Percentiles rank a stretch among this genome's conserved stretches.
Conservation (phyloP, 2,113 vertebrate species). For the Xyrauchen texanus region DNA sequence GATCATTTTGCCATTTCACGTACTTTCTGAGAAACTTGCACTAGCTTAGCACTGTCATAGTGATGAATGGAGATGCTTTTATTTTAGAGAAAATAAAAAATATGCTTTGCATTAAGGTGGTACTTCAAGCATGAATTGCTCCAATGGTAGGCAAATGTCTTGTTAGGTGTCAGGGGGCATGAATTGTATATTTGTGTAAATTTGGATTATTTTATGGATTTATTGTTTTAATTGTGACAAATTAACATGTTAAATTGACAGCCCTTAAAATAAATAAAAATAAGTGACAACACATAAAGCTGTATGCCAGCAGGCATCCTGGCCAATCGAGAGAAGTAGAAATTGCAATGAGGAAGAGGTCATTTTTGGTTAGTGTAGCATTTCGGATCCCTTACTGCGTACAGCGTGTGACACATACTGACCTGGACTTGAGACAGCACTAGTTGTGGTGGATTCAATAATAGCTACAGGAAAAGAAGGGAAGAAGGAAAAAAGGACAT, state of each 20-base stretch:
- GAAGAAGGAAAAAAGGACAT: constrained; percentile 84
- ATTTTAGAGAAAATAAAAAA: no score
- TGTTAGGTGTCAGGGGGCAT: no score
- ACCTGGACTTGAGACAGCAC: constrained; percentile 98
- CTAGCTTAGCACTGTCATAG: no score
- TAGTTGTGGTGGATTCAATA: constrained; percentile 98
- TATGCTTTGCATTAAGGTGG: no score
- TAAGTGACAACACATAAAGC: constrained; percentile 66
- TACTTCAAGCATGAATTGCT: no score
- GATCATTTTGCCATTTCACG: no score
- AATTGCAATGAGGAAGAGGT: constrained; percentile 59
- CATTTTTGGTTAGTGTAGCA: constrained; percentile 64
- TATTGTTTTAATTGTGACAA: no score
- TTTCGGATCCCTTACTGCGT: constrained; percentile 79
- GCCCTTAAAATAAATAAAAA: constrained; percentile 48
- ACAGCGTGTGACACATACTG: constrained; percentile 92
- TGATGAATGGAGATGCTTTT: no score
- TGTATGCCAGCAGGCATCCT: constrained; percentile 74
- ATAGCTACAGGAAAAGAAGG: constrained; percentile 94
- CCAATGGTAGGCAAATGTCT: no score
- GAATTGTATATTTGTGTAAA: no score
- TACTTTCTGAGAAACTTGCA: no score
- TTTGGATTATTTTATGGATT: no score
- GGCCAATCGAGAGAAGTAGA: constrained; percentile 69
- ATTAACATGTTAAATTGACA: not conserved